Conservation (phyloP, 2,113 vertebrate genomes). For the Pandion haliaetus region DNA sequence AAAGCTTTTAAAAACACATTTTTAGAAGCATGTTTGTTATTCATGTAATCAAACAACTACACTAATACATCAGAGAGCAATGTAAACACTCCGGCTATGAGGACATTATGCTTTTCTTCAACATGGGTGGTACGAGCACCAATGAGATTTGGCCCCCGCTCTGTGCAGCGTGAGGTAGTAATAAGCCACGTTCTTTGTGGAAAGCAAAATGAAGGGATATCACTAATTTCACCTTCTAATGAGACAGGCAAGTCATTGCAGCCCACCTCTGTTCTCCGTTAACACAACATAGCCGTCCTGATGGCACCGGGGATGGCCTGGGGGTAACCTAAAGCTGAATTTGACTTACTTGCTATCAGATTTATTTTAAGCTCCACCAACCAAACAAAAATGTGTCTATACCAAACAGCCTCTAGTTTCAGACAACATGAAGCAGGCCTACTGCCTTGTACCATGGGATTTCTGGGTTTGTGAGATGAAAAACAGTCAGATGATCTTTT, state of each 20-base stretch:
- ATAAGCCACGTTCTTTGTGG: fast-evolving
- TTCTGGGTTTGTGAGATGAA: neutral
- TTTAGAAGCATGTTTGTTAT: constrained; percentile 25
- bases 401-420: neutral
- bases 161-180: neutral
- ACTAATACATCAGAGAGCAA: neutral
- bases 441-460: neutral
- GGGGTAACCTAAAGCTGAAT: neutral
- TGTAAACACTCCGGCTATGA: neutral
- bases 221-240: neutral
- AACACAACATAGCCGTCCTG: fast-evolving
- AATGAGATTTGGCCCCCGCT: neutral
- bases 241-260: neutral
- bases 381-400: neutral
- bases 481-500: neutral
- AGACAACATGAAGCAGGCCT: neutral
- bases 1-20: neutral
- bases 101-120: neutral
- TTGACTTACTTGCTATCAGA: neutral
- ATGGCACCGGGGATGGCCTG: neutral
- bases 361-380: neutral
- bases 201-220: neutral
- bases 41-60: neutral
- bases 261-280: neutral
- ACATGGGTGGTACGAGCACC: neutral